Evolutionary conservation across 64 coral and sea anemone species (phyloP).

Genomic region (Actinia equina): DNA sequence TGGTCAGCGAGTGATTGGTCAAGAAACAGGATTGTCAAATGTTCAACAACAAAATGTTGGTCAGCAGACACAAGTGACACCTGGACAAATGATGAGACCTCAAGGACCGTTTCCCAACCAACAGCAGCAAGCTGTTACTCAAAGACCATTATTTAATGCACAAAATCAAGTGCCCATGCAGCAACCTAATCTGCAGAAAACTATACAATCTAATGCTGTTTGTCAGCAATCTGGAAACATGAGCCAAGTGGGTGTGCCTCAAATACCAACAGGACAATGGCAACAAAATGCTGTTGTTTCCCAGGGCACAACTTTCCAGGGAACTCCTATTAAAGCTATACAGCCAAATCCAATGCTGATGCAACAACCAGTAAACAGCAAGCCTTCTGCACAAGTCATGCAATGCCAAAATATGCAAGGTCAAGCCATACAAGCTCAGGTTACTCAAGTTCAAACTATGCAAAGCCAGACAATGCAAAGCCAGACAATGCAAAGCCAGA

Average conservation of each 20-base stretch:
- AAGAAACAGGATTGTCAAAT: background rate
- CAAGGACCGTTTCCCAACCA: background rate
- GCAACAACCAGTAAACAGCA: background rate
- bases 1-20: background rate
- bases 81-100: background rate
- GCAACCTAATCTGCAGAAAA: background rate
- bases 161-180: slow-evolving; percentile 5
- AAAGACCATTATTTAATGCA: background rate
- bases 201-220: background rate
- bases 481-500: background rate
- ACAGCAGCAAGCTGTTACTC: background rate
- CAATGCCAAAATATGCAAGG: background rate
- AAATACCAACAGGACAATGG: background rate
- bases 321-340: background rate
- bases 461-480: background rate
- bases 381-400: background rate
- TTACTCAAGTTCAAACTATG: background rate
- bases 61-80: background rate
- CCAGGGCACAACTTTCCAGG: background rate
- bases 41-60: background rate
- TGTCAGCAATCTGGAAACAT: background rate
- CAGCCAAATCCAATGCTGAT: background rate
- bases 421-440: background rate
- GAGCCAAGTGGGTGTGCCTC: slow-evolving; percentile 17
- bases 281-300: slow-evolving; percentile 12